phyloP scores from a whole-genome alignment of 2,113 vertebrate genomes.

The Bubalus kerabau region DNA sequence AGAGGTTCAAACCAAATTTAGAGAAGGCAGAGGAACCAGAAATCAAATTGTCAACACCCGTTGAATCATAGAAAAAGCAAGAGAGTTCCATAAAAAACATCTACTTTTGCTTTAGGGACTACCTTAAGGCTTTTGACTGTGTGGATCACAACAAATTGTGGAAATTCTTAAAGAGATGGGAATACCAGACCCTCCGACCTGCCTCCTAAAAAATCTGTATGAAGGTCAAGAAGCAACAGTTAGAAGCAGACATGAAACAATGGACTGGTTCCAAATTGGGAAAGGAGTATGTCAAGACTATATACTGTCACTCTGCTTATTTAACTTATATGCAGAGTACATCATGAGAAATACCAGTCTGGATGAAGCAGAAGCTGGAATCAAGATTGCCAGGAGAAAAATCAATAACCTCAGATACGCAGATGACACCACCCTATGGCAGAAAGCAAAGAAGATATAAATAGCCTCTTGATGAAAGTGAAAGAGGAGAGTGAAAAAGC shows the following conservation, averaged over 20 bases:
- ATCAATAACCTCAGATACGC: neutral
- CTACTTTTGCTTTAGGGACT: neutral
- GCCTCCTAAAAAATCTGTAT: neutral
- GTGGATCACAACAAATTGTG: neutral
- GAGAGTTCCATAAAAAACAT: neutral
- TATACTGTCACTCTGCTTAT: too few relatives aligned
- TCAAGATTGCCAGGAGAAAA: neutral
- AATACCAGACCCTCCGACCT: neutral
- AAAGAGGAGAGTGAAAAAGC: neutral
- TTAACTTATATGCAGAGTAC: neutral
- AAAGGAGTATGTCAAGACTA: neutral
- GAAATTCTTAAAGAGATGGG: neutral
- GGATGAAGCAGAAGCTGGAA: neutral
- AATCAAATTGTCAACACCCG: neutral
- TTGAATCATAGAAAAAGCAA: neutral
- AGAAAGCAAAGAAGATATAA: accelerated
- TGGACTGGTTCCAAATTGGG: neutral
- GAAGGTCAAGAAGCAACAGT: neutral
- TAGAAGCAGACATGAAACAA: neutral
- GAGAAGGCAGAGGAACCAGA: neutral
- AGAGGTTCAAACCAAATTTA: neutral
- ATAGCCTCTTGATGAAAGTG: neutral
- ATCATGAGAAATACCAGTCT: neutral
- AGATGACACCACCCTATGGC: neutral
- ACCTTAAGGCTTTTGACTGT: neutral